Conservation (phyloP, 1,140 invertebrate species). For the Hycleus phaleratus region DNA sequence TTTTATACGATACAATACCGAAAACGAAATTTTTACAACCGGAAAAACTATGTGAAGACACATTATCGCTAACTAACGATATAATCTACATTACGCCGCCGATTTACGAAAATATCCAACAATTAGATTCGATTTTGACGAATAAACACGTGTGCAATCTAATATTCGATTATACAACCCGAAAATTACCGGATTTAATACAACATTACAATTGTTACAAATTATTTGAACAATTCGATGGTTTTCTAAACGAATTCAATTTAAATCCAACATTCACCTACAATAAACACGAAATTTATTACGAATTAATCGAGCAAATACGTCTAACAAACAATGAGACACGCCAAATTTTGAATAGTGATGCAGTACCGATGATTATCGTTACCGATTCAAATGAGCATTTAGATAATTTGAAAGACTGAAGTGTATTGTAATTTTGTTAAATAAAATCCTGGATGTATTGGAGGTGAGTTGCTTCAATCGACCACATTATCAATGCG, state of each 20-base stretch:
- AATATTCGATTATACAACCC: constrained; percentile 16
- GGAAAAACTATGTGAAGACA: constrained; percentile 12
- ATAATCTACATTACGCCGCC: constrained; percentile 24
- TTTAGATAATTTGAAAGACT: background rate
- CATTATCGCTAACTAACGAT: constrained; percentile 15
- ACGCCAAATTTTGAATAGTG: constrained; percentile 13
- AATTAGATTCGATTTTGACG: background rate
- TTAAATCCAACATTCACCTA: background rate
- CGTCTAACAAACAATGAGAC: constrained; percentile 15
- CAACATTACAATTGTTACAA: constrained; percentile 8
- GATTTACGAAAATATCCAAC: constrained; percentile 1
- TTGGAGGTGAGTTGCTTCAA: too few species aligned
- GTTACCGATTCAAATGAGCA: constrained; percentile 17
- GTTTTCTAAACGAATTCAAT: constrained; percentile 5
- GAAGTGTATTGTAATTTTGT: too few species aligned
- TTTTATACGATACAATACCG: background rate
- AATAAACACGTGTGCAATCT: background rate
- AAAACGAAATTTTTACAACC: background rate
- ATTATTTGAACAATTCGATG: constrained; percentile 17
- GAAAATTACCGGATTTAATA: constrained; percentile 19
- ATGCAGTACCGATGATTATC: constrained; percentile 20
- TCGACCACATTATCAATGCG: too few species aligned
- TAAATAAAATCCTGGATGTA: too few species aligned
- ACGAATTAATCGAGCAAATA: constrained; percentile 16
- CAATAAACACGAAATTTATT: constrained; percentile 3